Percentiles rank a stretch among this genome's conserved stretches.
These are phyloP conservation scores for Dryobota labecula DNA, from an alignment of 2,888 invertebrate species.

Conservation along the genomic window DNA sequence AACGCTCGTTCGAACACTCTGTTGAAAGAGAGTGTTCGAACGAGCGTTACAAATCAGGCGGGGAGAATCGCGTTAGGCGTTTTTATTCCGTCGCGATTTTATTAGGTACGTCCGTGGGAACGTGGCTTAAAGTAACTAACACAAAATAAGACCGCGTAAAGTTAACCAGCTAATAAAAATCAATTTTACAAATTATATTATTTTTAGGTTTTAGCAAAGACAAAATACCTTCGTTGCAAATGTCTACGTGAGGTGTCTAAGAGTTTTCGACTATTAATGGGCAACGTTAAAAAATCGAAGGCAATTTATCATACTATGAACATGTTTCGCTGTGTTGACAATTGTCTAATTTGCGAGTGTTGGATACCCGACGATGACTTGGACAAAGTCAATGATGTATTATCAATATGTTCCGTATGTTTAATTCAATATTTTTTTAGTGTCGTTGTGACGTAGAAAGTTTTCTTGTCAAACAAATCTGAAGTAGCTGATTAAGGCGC, in stretches of 20 bases:
- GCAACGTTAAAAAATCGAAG: conserved; percentile 96
- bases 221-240: conserved; percentile 95
- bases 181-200: too few species aligned
- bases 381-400: conserved; percentile 89
- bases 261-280: conserved; percentile 94
- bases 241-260: conserved; percentile 95
- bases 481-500: neutral
- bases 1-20: too few species aligned
- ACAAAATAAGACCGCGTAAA: neutral
- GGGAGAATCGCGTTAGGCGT: too few species aligned
- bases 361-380: conserved; percentile 94
- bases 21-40: too few species aligned
- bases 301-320: conserved; percentile 97
- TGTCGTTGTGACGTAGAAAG: neutral
- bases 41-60: too few species aligned
- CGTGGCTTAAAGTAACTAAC: too few species aligned
- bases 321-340: conserved; percentile 95
- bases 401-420: conserved; percentile 74
- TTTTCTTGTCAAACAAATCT: neutral
- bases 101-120: too few species aligned
- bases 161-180: too few species aligned
- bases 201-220: conserved; percentile 94
- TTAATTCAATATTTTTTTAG: neutral
- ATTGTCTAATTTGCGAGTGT: conserved; percentile 95
- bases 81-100: too few species aligned